phyloP scores from a whole-genome alignment of 1,140 invertebrate species.

The Drosophila carrolli region DNA sequence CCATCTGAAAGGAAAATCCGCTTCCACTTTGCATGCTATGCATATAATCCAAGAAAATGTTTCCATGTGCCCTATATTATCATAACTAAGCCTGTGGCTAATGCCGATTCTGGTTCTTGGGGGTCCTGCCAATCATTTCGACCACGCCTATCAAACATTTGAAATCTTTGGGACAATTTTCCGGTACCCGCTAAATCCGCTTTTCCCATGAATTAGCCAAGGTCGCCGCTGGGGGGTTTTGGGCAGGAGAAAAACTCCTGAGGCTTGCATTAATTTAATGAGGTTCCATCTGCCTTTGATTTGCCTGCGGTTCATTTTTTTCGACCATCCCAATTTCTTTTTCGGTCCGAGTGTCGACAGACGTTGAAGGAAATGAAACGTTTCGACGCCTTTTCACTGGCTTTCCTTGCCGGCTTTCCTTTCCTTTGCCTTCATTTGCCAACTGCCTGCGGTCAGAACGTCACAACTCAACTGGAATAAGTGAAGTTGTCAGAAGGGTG shows the following conservation, averaged over 20 bases:
- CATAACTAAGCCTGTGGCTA: slow-evolving; percentile 15
- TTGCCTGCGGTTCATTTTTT: slow-evolving; percentile 59
- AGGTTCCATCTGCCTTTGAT: slow-evolving; percentile 68
- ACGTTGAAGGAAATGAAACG: slow-evolving; percentile 48
- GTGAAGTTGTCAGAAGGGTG: slow-evolving; percentile 77
- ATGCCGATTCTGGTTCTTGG: slow-evolving; percentile 20
- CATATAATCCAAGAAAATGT: slow-evolving; percentile 31
- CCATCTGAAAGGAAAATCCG: slow-evolving; percentile 15
- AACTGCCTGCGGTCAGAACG: slow-evolving; percentile 58
- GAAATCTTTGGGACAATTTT: slow-evolving; percentile 56
- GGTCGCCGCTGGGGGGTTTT: neutral
- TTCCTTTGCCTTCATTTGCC: slow-evolving; percentile 20
- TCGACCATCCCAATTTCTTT: slow-evolving; percentile 49
- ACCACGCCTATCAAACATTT: slow-evolving; percentile 51
- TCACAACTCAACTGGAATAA: slow-evolving; percentile 77
- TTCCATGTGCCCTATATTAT: slow-evolving; percentile 1
- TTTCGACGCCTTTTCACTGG: slow-evolving; percentile 65
- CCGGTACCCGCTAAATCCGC: slow-evolving; percentile 28
- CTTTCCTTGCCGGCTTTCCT: slow-evolving; percentile 20
- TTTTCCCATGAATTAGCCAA: slow-evolving; percentile 61
- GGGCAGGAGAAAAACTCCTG: slow-evolving; percentile 48
- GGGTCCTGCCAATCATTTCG: slow-evolving; percentile 33
- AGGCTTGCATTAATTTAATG: slow-evolving; percentile 83
- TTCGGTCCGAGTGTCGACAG: slow-evolving; percentile 44
- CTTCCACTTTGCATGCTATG: slow-evolving; percentile 25